Conservation (phyloP, 2,797 vertebrate species). For the Pterois miles region DNA sequence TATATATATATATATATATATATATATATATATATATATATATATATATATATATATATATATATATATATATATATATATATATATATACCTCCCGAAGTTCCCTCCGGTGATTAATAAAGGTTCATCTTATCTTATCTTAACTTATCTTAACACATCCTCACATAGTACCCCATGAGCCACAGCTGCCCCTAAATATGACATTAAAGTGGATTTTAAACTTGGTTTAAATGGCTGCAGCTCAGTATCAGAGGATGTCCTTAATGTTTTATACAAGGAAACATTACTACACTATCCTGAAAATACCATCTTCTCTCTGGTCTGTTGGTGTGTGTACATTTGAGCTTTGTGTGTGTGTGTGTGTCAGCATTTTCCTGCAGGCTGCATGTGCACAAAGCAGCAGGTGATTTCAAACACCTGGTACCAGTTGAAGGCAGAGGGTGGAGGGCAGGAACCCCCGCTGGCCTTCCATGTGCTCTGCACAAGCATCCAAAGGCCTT, state of each 20-base stretch:
- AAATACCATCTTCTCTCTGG: neutral
- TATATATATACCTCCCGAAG: too few species aligned
- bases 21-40: too few species aligned
- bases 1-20: too few species aligned
- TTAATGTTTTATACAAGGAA: neutral
- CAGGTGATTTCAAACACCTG: constrained; percentile 68
- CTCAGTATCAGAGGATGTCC: neutral
- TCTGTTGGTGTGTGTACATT: neutral
- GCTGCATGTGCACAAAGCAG: constrained; percentile 48
- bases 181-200: neutral
- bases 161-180: neutral
- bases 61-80: too few species aligned
- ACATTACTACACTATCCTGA: neutral
- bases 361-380: constrained; percentile 10
- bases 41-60: too few species aligned
- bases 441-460: constrained; percentile 35
- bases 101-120: too few species aligned
- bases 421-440: constrained; percentile 49
- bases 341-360: neutral
- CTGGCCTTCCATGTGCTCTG: constrained; percentile 44
- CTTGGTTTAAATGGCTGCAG: neutral
- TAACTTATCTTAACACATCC: too few species aligned
- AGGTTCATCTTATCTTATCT: too few species aligned
- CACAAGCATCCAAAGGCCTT: constrained; percentile 28
- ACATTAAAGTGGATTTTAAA: neutral